phyloP scores from a whole-genome alignment of 2,797 vertebrate genomes.

The Artibeus jamaicensis region DNA sequence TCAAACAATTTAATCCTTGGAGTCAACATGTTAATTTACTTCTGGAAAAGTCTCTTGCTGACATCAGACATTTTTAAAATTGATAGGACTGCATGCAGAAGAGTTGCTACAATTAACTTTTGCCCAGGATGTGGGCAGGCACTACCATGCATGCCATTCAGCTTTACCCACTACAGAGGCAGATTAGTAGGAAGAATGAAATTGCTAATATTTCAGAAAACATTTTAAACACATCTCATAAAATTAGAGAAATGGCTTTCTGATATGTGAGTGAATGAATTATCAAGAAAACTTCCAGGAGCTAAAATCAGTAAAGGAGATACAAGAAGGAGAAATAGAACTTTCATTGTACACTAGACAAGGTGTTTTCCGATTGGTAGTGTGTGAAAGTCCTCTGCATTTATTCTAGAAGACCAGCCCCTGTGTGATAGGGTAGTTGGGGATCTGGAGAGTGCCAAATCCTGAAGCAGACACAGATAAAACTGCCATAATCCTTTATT shows the following conservation, averaged over 20 bases:
- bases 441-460: background rate
- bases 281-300: background rate
- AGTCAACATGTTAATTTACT: background rate
- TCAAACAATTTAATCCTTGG: background rate
- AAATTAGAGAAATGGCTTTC: background rate
- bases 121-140: background rate
- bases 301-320: background rate
- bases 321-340: background rate
- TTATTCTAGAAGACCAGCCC: background rate
- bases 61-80: background rate
- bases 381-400: background rate
- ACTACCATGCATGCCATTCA: background rate
- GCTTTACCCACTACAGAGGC: background rate
- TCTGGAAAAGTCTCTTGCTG: background rate
- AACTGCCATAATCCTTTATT: background rate
- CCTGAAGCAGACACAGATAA: conserved; percentile 15
- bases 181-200: background rate
- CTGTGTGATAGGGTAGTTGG: background rate
- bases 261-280: background rate
- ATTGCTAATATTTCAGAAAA: too few relatives aligned
- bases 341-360: background rate
- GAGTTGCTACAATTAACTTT: background rate
- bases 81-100: background rate
- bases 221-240: background rate
- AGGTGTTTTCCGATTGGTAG: background rate